Evolutionary conservation across 2,888 invertebrate genomes (phyloP).

Genomic region (Morpho achilles): DNA sequence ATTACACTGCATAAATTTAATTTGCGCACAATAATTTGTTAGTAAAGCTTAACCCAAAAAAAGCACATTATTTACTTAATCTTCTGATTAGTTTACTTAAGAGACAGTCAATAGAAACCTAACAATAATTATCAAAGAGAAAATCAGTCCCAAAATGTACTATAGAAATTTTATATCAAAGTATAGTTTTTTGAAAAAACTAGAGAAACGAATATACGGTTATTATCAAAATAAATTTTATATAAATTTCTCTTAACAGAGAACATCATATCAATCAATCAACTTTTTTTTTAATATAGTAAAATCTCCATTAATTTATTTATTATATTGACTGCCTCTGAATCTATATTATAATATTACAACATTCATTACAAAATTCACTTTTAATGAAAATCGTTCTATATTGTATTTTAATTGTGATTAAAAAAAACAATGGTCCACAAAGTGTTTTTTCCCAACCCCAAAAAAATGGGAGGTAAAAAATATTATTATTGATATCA

Average conservation of each 20-base stretch:
- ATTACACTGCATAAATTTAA: slow-evolving; percentile 7
- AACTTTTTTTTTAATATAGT: too few species aligned
- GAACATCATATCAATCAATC: too few species aligned
- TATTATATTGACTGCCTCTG: slow-evolving; percentile 2
- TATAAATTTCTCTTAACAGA: too few species aligned
- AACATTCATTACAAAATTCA: slow-evolving; percentile 5
- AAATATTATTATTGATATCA: too few species aligned
- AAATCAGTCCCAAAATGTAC: too few species aligned
- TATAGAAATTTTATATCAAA: too few species aligned
- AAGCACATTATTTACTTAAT: slow-evolving; percentile 10
- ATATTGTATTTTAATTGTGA: background rate
- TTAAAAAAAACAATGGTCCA: background rate
- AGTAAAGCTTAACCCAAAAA: slow-evolving; percentile 19
- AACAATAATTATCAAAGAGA: too few species aligned
- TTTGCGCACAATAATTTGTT: slow-evolving; percentile 22
- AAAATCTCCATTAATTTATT: background rate
- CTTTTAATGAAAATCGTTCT: slow-evolving; percentile 4
- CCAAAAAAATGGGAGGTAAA: too few species aligned
- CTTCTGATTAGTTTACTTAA: slow-evolving; percentile 6
- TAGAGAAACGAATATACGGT: too few species aligned
- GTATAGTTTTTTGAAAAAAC: too few species aligned
- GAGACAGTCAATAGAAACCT: slow-evolving; percentile 4
- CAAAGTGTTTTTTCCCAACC: too few species aligned
- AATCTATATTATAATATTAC: background rate
- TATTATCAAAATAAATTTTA: too few species aligned